Base-by-base conservation (phyloP, 2,888 invertebrate genomes). In the Spatulosminthurus flaviceps region DNA sequence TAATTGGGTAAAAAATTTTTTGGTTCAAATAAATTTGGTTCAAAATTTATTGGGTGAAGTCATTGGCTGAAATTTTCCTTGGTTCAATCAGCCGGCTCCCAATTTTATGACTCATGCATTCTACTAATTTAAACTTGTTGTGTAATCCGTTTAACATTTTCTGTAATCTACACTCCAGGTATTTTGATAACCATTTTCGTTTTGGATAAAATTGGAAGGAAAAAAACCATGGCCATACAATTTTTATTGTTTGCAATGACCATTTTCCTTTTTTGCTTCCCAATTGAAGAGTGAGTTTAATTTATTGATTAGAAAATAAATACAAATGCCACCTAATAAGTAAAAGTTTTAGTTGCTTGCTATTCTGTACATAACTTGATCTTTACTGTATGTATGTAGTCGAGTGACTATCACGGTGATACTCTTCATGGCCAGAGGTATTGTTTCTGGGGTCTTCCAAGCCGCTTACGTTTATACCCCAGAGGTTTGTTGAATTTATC, bases 401-500 rank as follows among this genome's bases (percentile, higher is more conserved):
- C 92, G 94, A 34, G 90, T 91, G 7, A 90, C 92, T 85, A 88
- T 96, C 84, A 97, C 96, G 0, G 90, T 94, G 73, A 91, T 95
- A 84, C 89, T 97, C 82, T 97, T 97, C 87, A 87, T 96, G 84
- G 95, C 96, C 0, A 90, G 97, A 84, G 96, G 95, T 4, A 93
- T 97, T 82, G 95, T 97, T 85, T 95, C 96, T 24, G 97, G 97
- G 0, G 92, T 96, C 0, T 97, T 97, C 87, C 96, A 97, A 90
- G 96, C 96, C 0, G 95, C 96, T 0, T 97, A 97, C 87, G 96
- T 97, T 5, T 97, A 97, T 87, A 97, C 97, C 7, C 96, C 97
- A 9, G 97, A 97, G 91, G 91, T 91, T 85, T 88, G 88, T 88
- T 13, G 83, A n/a, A 51, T 61, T 28, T 61, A 9, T 74, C 16